These are phyloP conservation scores for Nomada hirtipes DNA, from an alignment of 2,888 invertebrate species.

Conservation along the genomic window DNA sequence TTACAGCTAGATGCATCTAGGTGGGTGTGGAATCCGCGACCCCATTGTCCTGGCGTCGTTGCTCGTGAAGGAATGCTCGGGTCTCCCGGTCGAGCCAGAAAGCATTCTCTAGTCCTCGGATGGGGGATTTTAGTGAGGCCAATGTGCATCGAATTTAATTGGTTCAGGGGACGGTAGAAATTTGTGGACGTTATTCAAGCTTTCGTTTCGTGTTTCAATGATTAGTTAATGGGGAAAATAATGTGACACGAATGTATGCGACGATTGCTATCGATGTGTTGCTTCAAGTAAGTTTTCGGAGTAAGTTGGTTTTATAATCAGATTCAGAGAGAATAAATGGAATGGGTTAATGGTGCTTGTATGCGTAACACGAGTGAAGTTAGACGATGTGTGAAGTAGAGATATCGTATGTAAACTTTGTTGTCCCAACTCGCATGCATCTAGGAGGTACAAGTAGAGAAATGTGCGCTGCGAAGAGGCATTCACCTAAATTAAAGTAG, in stretches of 20 bases:
- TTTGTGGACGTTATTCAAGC: no score
- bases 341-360: slow-evolving; percentile 5
- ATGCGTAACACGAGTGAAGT: slow-evolving; percentile 2
- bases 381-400: slow-evolving; percentile 9
- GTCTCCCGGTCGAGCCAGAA: background rate
- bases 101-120: background rate
- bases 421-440: background rate
- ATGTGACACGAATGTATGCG: no score
- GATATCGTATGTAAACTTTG: slow-evolving; percentile 6
- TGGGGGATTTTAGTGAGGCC: background rate
- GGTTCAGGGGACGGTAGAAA: no score
- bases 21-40: slow-evolving; percentile 17
- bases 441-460: background rate
- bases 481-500: background rate
- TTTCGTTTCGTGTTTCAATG: no score
- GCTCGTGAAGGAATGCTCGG: slow-evolving; percentile 28
- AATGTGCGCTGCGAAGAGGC: slow-evolving; percentile 2
- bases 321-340: slow-evolving; percentile 1
- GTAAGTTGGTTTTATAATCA: background rate
- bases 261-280: no score
- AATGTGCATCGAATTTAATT: background rate
- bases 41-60: slow-evolving; percentile 19
- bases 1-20: slow-evolving; percentile 29
- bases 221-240: no score
- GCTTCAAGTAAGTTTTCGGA: background rate